Evolutionary conservation across 2,113 vertebrate genomes (phyloP).

Genomic region (Ictidomys tridecemlineatus): DNA sequence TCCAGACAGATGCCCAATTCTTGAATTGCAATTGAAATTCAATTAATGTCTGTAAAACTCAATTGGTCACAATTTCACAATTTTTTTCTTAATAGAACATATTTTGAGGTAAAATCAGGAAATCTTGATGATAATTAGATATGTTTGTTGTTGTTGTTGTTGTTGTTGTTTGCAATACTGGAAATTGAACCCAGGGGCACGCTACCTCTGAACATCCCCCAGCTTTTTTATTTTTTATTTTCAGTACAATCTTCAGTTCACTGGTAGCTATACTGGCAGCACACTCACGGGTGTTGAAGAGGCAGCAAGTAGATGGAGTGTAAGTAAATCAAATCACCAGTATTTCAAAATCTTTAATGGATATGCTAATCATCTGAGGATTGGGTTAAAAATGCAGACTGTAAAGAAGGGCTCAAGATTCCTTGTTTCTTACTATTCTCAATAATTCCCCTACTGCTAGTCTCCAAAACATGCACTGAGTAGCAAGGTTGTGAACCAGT

Average conservation of each 20-base stretch:
- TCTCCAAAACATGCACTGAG: neutral
- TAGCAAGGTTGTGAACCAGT: neutral
- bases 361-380: neutral
- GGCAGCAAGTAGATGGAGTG: neutral
- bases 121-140: conserved; percentile 43
- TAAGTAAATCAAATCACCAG: no score
- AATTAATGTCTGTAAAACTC: conserved; percentile 43
- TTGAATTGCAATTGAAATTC: conserved; percentile 35
- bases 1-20: neutral
- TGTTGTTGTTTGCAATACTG: neutral
- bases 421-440: neutral
- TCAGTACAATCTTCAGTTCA: no score
- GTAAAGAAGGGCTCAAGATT: neutral
- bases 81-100: neutral
- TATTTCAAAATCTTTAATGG: neutral
- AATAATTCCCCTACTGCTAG: neutral
- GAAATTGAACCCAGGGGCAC: neutral
- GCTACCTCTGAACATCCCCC: neutral
- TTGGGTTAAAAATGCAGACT: conserved; percentile 34
- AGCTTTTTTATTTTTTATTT: neutral
- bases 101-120: conserved; percentile 60
- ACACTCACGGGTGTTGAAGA: neutral
- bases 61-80: neutral
- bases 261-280: neutral
- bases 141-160: neutral